Evolutionary conservation across 2,113 vertebrate species (phyloP).

Genomic region (Ammospiza nelsoni): DNA sequence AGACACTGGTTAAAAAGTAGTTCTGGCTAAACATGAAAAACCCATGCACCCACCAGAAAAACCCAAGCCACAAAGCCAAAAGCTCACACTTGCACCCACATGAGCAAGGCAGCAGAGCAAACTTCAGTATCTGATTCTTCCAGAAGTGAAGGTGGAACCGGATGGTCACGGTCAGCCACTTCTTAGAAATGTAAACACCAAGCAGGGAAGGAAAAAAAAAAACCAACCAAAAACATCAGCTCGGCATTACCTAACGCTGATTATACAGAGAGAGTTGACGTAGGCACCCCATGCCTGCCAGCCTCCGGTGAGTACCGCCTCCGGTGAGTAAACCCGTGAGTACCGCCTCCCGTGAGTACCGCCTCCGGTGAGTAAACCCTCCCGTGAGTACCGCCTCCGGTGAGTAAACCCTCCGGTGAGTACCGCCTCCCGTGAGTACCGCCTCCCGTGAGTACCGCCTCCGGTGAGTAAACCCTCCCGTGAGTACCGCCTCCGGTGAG

Average conservation of each 20-base stretch:
- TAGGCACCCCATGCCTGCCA: not conserved
- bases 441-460: not conserved
- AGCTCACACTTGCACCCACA: not conserved
- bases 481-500: not conserved
- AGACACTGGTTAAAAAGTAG: constrained; percentile 29
- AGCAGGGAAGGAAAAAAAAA: not conserved
- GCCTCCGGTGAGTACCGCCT: rapidly evolving
- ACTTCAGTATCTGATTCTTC: not conserved
- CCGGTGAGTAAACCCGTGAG: too few species aligned
- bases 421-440: too few species aligned
- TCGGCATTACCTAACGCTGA: not conserved
- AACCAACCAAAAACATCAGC: not conserved
- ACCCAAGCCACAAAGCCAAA: not conserved
- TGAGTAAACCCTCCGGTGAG: too few species aligned
- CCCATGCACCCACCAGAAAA: not conserved
- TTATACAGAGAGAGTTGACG: not conserved
- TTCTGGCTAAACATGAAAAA: not conserved
- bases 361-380: too few species aligned
- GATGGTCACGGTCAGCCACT: not conserved
- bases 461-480: rapidly evolving
- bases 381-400: too few species aligned
- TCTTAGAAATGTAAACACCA: constrained; percentile 7
- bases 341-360: too few species aligned
- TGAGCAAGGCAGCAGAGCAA: rapidly evolving
- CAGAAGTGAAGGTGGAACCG: not conserved